Evolutionary conservation across 2,113 vertebrate species (phyloP).

Genomic region (Condylura cristata): DNA sequence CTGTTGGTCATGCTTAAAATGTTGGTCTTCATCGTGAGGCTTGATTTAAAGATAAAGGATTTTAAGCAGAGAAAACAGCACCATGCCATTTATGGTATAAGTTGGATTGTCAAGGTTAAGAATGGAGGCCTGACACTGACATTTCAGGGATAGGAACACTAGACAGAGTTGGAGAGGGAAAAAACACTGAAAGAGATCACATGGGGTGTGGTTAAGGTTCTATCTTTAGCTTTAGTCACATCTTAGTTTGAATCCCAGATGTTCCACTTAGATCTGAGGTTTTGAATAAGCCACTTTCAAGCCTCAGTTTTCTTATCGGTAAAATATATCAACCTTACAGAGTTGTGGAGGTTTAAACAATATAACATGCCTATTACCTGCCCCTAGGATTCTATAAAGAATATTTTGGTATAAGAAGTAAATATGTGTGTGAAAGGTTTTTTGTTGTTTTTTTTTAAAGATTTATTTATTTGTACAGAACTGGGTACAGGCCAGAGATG

Average conservation of each 20-base stretch:
- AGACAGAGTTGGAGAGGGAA: not conserved
- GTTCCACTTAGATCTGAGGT: slow-evolving; percentile 5
- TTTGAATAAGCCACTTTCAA: slow-evolving; percentile 19
- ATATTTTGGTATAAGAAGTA: slow-evolving; percentile 35
- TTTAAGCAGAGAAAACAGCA: slow-evolving; percentile 39
- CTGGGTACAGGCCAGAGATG: too few species aligned
- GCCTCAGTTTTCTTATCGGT: slow-evolving; percentile 41
- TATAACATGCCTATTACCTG: not conserved
- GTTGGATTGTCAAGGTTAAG: not conserved
- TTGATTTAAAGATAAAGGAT: slow-evolving; percentile 25
- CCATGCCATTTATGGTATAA: not conserved
- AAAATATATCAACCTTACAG: not conserved
- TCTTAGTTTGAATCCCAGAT: slow-evolving; percentile 35
- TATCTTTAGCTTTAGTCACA: not conserved
- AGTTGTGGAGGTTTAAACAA: slow-evolving; percentile 10
- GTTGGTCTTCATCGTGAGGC: not conserved
- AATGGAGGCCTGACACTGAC: slow-evolving; percentile 5
- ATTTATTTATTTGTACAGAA: too few species aligned
- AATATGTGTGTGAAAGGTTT: slow-evolving; percentile 19
- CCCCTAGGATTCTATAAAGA: not conserved
- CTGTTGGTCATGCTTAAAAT: not conserved
- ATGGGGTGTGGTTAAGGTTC: not conserved
- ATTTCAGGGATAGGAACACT: slow-evolving; percentile 2
- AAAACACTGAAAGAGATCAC: not conserved
- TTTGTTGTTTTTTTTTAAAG: too few species aligned